Conservation (phyloP, 2,888 invertebrate genomes). For the Rhaphigaster nebulosa region DNA sequence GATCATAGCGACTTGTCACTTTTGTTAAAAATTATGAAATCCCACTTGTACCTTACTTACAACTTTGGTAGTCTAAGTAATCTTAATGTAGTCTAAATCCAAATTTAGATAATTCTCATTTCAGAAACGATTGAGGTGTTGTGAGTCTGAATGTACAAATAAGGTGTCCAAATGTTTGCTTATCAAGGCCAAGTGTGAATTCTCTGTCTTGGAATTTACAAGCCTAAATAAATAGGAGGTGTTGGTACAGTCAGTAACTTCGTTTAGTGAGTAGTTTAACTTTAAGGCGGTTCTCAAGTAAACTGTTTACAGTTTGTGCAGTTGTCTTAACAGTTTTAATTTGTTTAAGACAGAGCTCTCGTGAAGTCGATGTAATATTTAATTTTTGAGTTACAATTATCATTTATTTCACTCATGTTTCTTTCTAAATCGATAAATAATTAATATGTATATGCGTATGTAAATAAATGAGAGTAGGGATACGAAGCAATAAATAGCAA, state of each 20-base stretch:
- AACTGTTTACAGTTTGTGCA: not conserved
- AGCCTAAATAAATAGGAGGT: not conserved
- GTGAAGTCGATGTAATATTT: not conserved
- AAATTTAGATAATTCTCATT: not conserved
- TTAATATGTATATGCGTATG: too few species aligned
- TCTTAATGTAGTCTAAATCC: not conserved
- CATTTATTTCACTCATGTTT: too few species aligned
- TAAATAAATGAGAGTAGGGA: too few species aligned
- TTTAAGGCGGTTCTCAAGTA: not conserved
- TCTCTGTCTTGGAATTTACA: slow-evolving; percentile 1
- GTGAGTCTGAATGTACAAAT: not conserved
- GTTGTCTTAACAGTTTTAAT: not conserved
- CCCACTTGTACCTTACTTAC: not conserved
- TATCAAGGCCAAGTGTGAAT: not conserved
- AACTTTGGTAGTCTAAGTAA: not conserved
- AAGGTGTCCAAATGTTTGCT: not conserved
- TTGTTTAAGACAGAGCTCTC: not conserved
- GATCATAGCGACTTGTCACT: too few species aligned
- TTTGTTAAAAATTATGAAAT: not conserved
- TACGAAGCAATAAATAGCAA: too few species aligned
- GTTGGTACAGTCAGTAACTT: not conserved
- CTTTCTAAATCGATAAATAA: too few species aligned
- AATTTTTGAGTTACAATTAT: too few species aligned
- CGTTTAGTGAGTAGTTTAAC: not conserved
- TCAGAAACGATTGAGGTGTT: not conserved